phyloP scores from a whole-genome alignment of 2,888 invertebrate species.

The Chaitophorus viminalis region DNA sequence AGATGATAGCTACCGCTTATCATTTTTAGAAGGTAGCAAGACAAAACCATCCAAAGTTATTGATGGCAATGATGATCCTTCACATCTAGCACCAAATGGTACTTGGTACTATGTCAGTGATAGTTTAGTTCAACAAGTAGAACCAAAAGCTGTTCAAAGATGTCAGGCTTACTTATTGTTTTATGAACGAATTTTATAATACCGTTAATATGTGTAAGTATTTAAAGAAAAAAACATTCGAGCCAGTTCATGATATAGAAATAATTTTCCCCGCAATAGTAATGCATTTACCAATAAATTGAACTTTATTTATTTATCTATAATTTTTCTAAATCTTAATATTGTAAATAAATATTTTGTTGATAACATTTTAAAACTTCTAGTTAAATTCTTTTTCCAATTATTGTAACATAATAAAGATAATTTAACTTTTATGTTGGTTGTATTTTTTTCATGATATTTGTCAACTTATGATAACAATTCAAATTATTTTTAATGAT shows the following conservation, averaged over 20 bases:
- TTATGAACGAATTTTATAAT: conserved; percentile 90
- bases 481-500: neutral
- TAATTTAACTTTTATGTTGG: conserved; percentile 9
- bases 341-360: conserved; percentile 53
- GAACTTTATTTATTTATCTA: conserved; percentile 43
- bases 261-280: neutral
- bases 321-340: conserved; percentile 7
- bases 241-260: neutral
- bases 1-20: conserved; percentile 61
- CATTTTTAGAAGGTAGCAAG: conserved; percentile 60
- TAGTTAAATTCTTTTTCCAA: conserved; percentile 31
- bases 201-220: conserved; percentile 9
- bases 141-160: conserved; percentile 81
- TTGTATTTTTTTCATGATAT: neutral
- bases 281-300: conserved; percentile 60
- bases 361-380: conserved; percentile 18
- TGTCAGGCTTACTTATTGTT: conserved; percentile 95
- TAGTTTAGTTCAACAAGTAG: conserved; percentile 83
- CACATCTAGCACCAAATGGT: conserved; percentile 54
- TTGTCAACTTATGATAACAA: neutral
- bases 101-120: conserved; percentile 94
- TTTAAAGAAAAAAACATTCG: neutral
- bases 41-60: conserved; percentile 55
- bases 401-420: conserved; percentile 24
- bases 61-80: conserved; percentile 44